phyloP scores from a whole-genome alignment of 2,888 invertebrate species.

The Podotricha telesiphe region DNA sequence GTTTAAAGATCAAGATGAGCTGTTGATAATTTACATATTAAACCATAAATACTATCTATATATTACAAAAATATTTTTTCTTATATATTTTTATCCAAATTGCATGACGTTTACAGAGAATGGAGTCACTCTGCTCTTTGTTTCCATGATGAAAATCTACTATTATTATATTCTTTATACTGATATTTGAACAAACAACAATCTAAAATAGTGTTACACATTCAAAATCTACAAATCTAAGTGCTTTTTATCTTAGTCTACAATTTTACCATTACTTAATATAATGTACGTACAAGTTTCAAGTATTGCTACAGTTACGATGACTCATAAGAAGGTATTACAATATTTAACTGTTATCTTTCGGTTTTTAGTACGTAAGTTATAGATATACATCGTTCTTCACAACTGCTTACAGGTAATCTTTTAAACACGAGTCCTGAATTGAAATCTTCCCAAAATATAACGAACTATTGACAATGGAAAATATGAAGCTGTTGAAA shows the following conservation, averaged over 20 bases:
- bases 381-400: background rate
- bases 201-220: background rate
- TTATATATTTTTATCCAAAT: background rate
- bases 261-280: constrained; percentile 8
- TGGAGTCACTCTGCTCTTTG: background rate
- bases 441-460: background rate
- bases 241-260: background rate
- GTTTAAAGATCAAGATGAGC: background rate
- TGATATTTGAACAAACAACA: background rate
- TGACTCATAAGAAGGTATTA: constrained; percentile 5
- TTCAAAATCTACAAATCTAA: background rate
- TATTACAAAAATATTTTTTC: background rate
- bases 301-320: constrained; percentile 18
- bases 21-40: background rate
- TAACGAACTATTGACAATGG: too few species aligned
- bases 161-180: too few species aligned
- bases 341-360: constrained; percentile 13
- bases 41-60: background rate
- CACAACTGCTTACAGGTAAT: background rate
- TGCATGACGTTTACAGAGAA: background rate
- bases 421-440: background rate
- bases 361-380: constrained; percentile 8
- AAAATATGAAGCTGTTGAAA: too few species aligned
- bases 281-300: background rate
- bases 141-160: too few species aligned